Base-by-base conservation (phyloP, 2,797 vertebrate species). In the Fistularia commersonii region DNA sequence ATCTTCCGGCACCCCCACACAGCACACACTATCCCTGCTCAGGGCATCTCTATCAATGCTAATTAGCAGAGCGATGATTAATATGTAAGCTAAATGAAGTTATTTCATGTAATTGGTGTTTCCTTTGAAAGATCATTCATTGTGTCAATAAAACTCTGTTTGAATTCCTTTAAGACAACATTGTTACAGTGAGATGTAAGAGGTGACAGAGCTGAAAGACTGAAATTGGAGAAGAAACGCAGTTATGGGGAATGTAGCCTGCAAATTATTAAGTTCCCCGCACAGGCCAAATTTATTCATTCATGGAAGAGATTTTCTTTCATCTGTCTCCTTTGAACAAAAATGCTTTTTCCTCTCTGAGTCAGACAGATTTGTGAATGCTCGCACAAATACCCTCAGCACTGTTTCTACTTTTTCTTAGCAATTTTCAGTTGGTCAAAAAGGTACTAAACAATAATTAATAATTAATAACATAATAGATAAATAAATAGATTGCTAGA, bases 1-100 rank as follows among this genome's bases (percentile, higher is more conserved):
- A 15, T 73, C 67, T 74, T 56, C 58, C 57, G 37, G 41, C 64
- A 41, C 45, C 54, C 57, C 53, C 48, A 53, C 59, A 48, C 38
- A 64, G 50, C 11, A 72, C 33, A 51, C 66, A 61, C 57, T 75
- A 80, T 87, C 74, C 77, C 76, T 57, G 85, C 86, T 87, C 63
- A 66, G 78, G 85, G 86, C 85, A 79, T 70, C 77, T 82, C 91
- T 85, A 88, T 49, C 81, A 91, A 85, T 86, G 89, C 86, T 94
- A 93, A 95, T 95, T 94, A 93, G 88, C 82, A 76, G 90, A 90
- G 91, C 88, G 89, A 90, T 86, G 82, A 93, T 93, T 93, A 88
- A 93, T 93, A 91, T 87, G 83, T 81, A 91, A 88, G 92, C 92
- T 93, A 92, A 93, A 94, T 91, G 72, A 90, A 91, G 90, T 93